These are phyloP conservation scores for Paralichthys olivaceus DNA, from an alignment of 2,113 vertebrate genomes.

Conservation along the genomic window DNA sequence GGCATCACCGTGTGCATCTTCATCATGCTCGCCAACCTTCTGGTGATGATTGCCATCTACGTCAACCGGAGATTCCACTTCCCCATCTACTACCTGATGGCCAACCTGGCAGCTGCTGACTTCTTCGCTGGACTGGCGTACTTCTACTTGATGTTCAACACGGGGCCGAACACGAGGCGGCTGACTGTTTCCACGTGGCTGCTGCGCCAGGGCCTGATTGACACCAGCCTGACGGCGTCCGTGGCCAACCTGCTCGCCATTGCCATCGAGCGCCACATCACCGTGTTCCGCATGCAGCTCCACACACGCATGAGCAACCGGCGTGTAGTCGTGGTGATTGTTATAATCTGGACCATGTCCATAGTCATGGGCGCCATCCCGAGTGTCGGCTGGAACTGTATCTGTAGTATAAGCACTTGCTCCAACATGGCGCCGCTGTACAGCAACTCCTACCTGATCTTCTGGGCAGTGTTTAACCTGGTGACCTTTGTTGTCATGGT, in stretches of 20 bases:
- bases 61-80: conserved; percentile 98
- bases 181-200: conserved; percentile 97
- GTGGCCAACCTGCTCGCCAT: conserved; percentile 97
- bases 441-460: conserved; percentile 97
- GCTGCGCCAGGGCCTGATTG: conserved; percentile 96
- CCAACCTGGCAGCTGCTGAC: conserved; percentile 97
- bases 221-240: conserved; percentile 96
- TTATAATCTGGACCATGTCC: conserved; percentile 99
- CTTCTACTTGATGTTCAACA: conserved; percentile 99
- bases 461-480: conserved; percentile 99
- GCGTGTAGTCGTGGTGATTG: conserved; percentile 95
- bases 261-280: conserved; percentile 98
- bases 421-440: conserved; percentile 99
- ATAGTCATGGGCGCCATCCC: conserved; percentile 98
- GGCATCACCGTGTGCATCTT: conserved; percentile 99
- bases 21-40: conserved; percentile 98
- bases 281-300: conserved; percentile 98
- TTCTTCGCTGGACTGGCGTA: conserved; percentile 99
- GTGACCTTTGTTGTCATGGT: conserved; percentile 99
- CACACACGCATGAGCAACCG: conserved; percentile 99
- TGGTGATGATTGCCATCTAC: conserved; percentile 99
- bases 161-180: conserved; percentile 95
- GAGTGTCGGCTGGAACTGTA: conserved; percentile 98
- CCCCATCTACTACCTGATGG: conserved; percentile 99
- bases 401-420: conserved; percentile 91